Conservation (phyloP, 2,888 invertebrate species). For the Scaptomyza flava region DNA sequence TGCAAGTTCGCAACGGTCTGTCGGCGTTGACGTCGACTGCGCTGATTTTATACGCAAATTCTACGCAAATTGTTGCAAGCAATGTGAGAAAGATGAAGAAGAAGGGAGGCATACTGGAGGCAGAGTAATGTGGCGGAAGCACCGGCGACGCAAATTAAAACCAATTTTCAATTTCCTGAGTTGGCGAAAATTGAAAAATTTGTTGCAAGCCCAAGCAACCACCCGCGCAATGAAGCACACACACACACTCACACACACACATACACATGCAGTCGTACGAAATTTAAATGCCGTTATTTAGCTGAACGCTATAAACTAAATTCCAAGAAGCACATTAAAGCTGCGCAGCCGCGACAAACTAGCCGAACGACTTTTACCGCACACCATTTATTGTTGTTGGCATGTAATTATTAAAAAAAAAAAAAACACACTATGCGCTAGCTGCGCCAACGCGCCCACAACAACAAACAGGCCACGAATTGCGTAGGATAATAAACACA, state of each 20-base stretch:
- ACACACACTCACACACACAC: conserved; percentile 20
- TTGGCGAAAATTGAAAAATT: conserved; percentile 67
- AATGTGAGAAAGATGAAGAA: conserved; percentile 29
- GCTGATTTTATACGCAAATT: conserved; percentile 45
- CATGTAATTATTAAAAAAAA: conserved; percentile 19
- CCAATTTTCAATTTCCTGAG: conserved; percentile 77
- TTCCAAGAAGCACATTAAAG: conserved; percentile 57
- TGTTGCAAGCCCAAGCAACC: conserved; percentile 33
- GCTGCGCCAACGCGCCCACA: conserved; percentile 36
- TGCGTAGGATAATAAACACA: conserved; percentile 66
- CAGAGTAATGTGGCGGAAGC: conserved; percentile 60
- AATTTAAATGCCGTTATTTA: conserved; percentile 59
- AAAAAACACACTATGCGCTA: neutral
- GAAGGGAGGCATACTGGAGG: conserved; percentile 4
- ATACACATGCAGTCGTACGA: conserved; percentile 12
- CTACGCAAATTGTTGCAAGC: conserved; percentile 55
- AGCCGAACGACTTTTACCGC: conserved; percentile 48
- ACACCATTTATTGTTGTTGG: conserved; percentile 22
- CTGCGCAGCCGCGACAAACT: conserved; percentile 47
- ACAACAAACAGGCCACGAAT: conserved; percentile 43
- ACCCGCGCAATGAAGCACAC: conserved; percentile 42
- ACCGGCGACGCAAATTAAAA: conserved; percentile 70
- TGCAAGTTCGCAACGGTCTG: conserved; percentile 48
- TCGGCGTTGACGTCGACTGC: conserved; percentile 14
- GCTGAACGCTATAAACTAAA: conserved; percentile 35